phyloP scores from a whole-genome alignment of 1,140 invertebrate genomes.

The Cyclargus thomasi region DNA sequence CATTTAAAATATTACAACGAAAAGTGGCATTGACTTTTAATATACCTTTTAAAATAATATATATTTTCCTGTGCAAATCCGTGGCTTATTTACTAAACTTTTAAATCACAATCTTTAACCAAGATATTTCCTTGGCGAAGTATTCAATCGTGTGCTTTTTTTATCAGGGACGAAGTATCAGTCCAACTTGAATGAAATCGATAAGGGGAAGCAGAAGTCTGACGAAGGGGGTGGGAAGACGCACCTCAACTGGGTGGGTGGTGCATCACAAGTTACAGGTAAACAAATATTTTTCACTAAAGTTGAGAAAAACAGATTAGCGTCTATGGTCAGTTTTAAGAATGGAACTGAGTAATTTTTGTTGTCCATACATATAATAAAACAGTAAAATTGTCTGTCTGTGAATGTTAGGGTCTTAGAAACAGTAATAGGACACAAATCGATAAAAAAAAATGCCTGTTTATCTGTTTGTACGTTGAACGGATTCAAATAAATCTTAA shows the following conservation, averaged over 20 bases:
- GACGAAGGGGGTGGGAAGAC: constrained; percentile 68
- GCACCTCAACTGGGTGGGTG: constrained; percentile 66
- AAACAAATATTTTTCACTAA: constrained; percentile 22
- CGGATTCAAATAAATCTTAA: too few relatives aligned
- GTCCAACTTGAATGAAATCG: constrained; percentile 68
- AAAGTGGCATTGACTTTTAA: too few relatives aligned
- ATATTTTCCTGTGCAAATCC: constrained; percentile 16
- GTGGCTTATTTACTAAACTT: not conserved
- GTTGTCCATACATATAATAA: too few relatives aligned
- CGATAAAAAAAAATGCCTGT: too few relatives aligned
- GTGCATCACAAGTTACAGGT: constrained; percentile 66
- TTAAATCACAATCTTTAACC: not conserved
- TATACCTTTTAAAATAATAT: too few relatives aligned
- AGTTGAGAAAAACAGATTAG: not conserved
- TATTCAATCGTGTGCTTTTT: constrained; percentile 31
- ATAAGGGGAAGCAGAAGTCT: constrained; percentile 67
- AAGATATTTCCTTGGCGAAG: constrained; percentile 14
- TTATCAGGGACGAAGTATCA: constrained; percentile 64
- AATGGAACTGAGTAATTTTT: not conserved
- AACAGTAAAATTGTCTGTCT: too few relatives aligned
- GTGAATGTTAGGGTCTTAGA: too few relatives aligned
- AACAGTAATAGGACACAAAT: too few relatives aligned
- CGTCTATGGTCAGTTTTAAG: not conserved
- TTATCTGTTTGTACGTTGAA: too few relatives aligned
- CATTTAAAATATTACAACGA: too few relatives aligned